These are phyloP conservation scores for Drosophila engyochracea DNA, from an alignment of 2,888 invertebrate species.

Conservation along the genomic window DNA sequence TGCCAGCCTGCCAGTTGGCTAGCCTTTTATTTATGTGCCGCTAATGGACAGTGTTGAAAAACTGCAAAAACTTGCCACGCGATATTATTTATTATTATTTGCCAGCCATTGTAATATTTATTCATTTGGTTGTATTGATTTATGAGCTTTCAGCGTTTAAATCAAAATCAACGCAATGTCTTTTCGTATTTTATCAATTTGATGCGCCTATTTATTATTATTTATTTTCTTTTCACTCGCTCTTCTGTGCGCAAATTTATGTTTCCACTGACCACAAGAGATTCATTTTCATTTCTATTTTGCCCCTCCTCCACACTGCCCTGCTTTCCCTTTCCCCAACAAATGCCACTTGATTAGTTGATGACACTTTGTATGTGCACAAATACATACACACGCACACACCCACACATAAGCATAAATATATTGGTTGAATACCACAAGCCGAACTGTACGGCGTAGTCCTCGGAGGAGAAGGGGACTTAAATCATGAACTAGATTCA, in stretches of 20 bases:
- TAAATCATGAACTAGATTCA: neutral
- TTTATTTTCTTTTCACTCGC: slow-evolving; percentile 57
- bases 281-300: slow-evolving; percentile 76
- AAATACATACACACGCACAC: slow-evolving; percentile 16
- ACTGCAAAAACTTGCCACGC: slow-evolving; percentile 59
- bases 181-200: slow-evolving; percentile 76
- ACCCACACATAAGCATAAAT: slow-evolving; percentile 13
- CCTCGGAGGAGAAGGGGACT: neutral
- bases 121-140: slow-evolving; percentile 74
- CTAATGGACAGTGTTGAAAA: slow-evolving; percentile 71
- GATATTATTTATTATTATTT: slow-evolving; percentile 68
- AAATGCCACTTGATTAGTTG: slow-evolving; percentile 77
- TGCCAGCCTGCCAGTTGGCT: slow-evolving; percentile 26
- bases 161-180: slow-evolving; percentile 70
- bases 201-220: slow-evolving; percentile 75
- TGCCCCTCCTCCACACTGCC: neutral
- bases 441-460: slow-evolving; percentile 13
- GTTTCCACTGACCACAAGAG: slow-evolving; percentile 69
- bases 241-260: slow-evolving; percentile 55
- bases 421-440: slow-evolving; percentile 17
- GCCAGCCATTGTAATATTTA: slow-evolving; percentile 64
- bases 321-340: slow-evolving; percentile 8
- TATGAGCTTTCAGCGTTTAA: slow-evolving; percentile 65
- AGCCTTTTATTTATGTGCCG: slow-evolving; percentile 66
- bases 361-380: slow-evolving; percentile 67